phyloP scores from a whole-genome alignment of 2,888 invertebrate species.

The Anthophora plumipes region DNA sequence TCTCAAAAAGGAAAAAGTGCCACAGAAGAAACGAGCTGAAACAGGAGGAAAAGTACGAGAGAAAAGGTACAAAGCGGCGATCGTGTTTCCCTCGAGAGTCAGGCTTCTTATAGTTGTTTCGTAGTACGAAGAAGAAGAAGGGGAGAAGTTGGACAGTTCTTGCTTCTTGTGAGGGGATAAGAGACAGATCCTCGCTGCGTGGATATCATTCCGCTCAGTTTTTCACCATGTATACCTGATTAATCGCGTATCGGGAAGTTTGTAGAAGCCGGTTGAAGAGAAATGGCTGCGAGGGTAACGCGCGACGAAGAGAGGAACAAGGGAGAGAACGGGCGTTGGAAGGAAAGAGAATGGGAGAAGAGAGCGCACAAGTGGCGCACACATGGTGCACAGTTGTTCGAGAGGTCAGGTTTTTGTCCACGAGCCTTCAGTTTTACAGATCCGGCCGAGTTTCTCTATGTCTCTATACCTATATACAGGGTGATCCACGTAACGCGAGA shows the following conservation, averaged over 20 bases:
- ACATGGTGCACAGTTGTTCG: conserved; percentile 84
- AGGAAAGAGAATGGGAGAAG: conserved; percentile 66
- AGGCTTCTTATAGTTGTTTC: conserved; percentile 3
- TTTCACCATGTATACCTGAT: conserved; percentile 50
- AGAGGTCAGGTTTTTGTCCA: conserved; percentile 84
- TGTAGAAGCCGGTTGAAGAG: conserved; percentile 32
- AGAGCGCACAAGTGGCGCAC: conserved; percentile 82
- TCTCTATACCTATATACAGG: conserved; percentile 54
- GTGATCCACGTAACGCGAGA: conserved; percentile 49
- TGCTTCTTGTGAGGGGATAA: too few relatives aligned
- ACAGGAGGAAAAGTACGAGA: background rate
- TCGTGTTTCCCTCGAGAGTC: background rate
- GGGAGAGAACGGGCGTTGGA: conserved; percentile 40
- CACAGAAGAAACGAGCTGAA: background rate
- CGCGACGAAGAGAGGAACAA: conserved; percentile 30
- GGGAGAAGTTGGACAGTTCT: background rate
- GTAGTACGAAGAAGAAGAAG: background rate
- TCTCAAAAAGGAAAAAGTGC: background rate
- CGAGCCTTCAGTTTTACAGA: conserved; percentile 81
- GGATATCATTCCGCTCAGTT: conserved; percentile 23
- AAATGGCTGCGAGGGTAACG: conserved; percentile 28
- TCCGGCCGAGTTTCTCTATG: conserved; percentile 69
- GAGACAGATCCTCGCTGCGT: background rate
- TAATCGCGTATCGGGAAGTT: conserved; percentile 53
- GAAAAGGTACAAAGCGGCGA: conserved; percentile 20